Evolutionary conservation across 2,888 invertebrate species (phyloP).

Genomic region (Eutolmus rufibarbis): DNA sequence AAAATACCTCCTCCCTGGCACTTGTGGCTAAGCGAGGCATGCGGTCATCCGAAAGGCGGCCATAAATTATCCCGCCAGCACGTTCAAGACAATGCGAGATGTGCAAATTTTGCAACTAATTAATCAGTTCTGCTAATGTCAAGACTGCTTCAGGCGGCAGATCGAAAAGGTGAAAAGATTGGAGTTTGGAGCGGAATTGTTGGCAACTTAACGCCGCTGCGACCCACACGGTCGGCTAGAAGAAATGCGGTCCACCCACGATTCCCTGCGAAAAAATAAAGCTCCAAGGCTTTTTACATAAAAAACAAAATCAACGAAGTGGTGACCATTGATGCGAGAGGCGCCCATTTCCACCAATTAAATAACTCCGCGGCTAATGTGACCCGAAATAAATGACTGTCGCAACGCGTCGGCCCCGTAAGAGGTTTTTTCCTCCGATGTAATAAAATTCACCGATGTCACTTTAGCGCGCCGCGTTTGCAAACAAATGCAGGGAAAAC

Average conservation of each 20-base stretch:
- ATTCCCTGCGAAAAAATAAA: background rate
- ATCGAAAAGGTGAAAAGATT: background rate
- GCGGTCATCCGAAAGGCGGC: background rate
- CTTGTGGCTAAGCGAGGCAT: background rate
- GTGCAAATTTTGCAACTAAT: background rate
- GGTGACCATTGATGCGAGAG: background rate
- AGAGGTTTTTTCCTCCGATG: background rate
- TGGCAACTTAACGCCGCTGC: background rate
- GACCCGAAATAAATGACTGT: background rate
- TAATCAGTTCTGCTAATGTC: background rate
- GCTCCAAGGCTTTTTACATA: background rate
- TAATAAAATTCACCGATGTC: background rate
- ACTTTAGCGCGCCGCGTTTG: background rate
- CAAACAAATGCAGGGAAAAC: background rate
- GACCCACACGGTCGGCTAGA: background rate
- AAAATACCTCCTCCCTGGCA: background rate
- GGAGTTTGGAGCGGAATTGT: background rate
- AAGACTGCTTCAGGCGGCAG: background rate
- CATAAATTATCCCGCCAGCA: background rate
- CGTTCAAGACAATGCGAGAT: background rate
- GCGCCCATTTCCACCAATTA: background rate
- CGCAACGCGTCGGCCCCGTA: background rate
- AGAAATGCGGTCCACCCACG: background rate
- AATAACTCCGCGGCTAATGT: background rate
- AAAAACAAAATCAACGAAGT: background rate